A percentile compares a stretch with the other conserved stretches of the same genome.
phyloP scores from a whole-genome alignment of 1,140 invertebrate genomes.

The Cephus cinctus region DNA sequence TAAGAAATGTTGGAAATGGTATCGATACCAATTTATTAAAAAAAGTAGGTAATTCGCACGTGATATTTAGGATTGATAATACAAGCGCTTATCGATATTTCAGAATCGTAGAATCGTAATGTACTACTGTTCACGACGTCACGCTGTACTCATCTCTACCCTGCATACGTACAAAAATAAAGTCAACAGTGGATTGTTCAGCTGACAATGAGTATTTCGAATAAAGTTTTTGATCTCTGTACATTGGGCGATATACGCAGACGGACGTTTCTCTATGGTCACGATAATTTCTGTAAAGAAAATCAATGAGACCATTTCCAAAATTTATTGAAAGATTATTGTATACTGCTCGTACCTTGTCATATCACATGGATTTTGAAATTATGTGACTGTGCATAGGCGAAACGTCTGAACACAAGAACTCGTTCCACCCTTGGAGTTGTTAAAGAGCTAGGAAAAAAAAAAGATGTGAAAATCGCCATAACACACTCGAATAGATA shows the following conservation, averaged over 20 bases:
- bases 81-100: too few species aligned
- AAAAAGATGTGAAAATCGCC: constrained; percentile 17
- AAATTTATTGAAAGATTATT: constrained; percentile 1
- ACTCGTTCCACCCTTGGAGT: constrained; percentile 48
- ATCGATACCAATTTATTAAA: too few species aligned
- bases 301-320: neutral
- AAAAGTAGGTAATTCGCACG: too few species aligned
- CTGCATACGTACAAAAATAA: too few species aligned
- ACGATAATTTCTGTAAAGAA: neutral
- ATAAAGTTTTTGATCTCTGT: constrained; percentile 7
- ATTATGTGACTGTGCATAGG: too few species aligned
- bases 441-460: constrained; percentile 28
- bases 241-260: neutral
- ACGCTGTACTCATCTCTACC: too few species aligned
- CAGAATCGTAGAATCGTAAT: too few species aligned
- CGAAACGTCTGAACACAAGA: too few species aligned
- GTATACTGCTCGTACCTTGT: neutral
- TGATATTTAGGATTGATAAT: too few species aligned
- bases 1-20: too few species aligned
- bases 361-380: neutral
- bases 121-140: too few species aligned
- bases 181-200: constrained; percentile 11
- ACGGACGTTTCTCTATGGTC: neutral
- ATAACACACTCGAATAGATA: constrained; percentile 5
- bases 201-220: constrained; percentile 9